Evolutionary conservation across 2,888 invertebrate genomes (phyloP).

Genomic region (Apeira syringaria): DNA sequence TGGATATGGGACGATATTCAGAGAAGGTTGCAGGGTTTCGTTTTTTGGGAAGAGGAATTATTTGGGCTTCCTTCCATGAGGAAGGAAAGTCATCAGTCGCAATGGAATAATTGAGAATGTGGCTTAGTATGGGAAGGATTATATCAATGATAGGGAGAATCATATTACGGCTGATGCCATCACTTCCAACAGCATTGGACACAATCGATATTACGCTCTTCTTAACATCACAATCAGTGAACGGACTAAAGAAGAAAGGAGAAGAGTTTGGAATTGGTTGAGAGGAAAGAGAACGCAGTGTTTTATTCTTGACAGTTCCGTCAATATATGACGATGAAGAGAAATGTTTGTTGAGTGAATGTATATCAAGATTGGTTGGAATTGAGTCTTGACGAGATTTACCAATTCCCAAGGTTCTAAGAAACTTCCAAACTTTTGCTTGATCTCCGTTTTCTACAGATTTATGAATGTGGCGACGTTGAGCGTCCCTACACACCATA

Average conservation of each 20-base stretch:
- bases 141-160: background rate
- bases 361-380: background rate
- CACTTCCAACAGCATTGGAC: background rate
- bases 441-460: slow-evolving; percentile 5
- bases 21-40: too few relatives aligned
- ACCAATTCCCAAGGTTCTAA: slow-evolving; percentile 1
- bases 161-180: background rate
- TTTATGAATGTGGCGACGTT: slow-evolving; percentile 3
- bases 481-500: slow-evolving; percentile 7
- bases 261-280: background rate
- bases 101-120: background rate
- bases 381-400: background rate
- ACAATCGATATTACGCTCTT: background rate
- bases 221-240: too few relatives aligned
- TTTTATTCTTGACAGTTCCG: background rate
- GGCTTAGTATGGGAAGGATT: background rate
- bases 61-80: too few relatives aligned
- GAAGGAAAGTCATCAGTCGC: background rate
- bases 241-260: background rate
- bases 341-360: slow-evolving; percentile 3
- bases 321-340: background rate
- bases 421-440: slow-evolving; percentile 2
- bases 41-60: too few relatives aligned
- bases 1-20: too few relatives aligned
- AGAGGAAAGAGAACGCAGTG: slow-evolving; percentile 1